These are phyloP conservation scores for Ectemnius cavifrons DNA, from an alignment of 2,888 invertebrate species.

Conservation along the genomic window DNA sequence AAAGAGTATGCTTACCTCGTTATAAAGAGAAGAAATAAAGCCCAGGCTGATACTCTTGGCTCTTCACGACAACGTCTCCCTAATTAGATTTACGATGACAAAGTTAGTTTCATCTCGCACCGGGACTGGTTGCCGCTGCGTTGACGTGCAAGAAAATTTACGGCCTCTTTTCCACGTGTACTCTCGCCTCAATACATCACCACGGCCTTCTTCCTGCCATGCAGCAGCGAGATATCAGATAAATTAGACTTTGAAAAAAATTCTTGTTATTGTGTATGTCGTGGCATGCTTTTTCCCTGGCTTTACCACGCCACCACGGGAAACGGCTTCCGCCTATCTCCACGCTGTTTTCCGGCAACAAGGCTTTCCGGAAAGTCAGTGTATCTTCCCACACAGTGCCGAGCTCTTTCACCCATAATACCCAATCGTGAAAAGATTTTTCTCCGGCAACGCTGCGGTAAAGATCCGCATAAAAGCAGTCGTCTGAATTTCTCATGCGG, in stretches of 20 bases:
- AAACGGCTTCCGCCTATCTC: no score
- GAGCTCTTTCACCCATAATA: no score
- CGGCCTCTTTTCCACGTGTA: constrained; percentile 1
- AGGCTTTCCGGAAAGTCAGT: no score
- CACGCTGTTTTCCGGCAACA: no score
- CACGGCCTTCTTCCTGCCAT: neutral
- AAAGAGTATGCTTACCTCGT: no score
- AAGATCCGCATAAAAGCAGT: no score
- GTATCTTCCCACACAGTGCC: no score
- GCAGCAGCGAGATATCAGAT: neutral
- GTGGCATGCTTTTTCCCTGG: neutral
- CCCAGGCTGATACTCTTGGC: neutral
- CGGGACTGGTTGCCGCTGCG: neutral
- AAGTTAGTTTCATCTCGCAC: constrained; percentile 7
- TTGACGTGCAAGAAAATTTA: constrained; percentile 9
- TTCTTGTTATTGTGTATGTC: neutral
- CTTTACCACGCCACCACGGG: neutral
- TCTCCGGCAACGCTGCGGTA: no score
- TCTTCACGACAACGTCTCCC: neutral
- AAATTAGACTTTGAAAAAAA: constrained; percentile 6
- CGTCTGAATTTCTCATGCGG: no score
- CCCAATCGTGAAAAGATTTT: no score
- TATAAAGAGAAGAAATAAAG: no score
- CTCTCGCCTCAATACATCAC: constrained; percentile 2
- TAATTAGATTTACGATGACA: constrained; percentile 10